Evolutionary conservation across 2,797 vertebrate genomes (phyloP), one percentile per base, ranked within the genome.

Genomic region (Mormyrus hasselquistii): DNA sequence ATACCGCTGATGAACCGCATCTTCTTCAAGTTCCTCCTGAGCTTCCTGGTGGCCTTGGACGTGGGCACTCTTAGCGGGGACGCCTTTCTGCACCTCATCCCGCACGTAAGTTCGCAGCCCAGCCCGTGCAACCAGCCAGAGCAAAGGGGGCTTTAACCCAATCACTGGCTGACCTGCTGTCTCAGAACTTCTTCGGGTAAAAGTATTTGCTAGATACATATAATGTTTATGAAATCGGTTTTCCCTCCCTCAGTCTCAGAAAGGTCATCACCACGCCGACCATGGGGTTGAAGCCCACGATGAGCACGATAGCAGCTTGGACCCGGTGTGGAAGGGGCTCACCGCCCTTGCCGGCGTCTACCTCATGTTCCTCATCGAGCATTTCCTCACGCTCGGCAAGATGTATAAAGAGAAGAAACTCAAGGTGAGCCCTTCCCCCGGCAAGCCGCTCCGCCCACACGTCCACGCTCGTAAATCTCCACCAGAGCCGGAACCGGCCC

Each of bases 341-440:
- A 98, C 98, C 0, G 98, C 97, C 0, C 95, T 99, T 89, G 94
- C 96, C 0, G 98, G 98, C 9, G 96, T 99, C n/a, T 99, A 99
- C 94, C 93, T 99, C 93, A 99, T 99, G 98, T 99, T 99, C 91
- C 97, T 99, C 47, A 98, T 98, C 76, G 98, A 99, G 89, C 98
- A 99, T 92, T 97, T 98, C 91, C 96, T 99, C 89, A 99, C 97
- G 2, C 96, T 99, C 91, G 98, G 97, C 82, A 99, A 99, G 86
- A 98, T 99, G 94, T 99, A 98, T 95, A 99, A 99, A 93, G 98
- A 98, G 93, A 99, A 98, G 94, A 99, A 98, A 73, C 97, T 99
- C 91, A 99, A 98, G 98, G 98, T 99, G 29, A 47, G 49, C 22
- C 44, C 38, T 49, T 1, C 44, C 9, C n/a, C 1, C 0, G 38